Evolutionary conservation across 1,140 invertebrate genomes (phyloP), one percentile per base, ranked within the genome.

Genomic region (Bombus difficillimus): DNA sequence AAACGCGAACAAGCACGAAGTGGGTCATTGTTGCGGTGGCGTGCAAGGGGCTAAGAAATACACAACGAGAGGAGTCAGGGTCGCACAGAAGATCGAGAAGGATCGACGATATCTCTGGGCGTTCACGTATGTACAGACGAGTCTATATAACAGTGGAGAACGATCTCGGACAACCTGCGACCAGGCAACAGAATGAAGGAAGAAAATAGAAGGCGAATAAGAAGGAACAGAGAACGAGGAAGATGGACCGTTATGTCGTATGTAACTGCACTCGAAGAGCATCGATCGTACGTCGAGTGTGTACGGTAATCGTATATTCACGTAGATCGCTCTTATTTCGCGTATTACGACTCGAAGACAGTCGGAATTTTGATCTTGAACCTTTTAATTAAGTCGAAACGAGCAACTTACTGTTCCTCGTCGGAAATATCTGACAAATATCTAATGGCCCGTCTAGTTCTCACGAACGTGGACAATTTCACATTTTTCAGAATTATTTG

Each of bases 291-390:
- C 68, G 86, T 71, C 53, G 47, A 81, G 82, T 39, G 85, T 78
- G 76, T 81, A 68, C 37, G 37, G 74, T 87, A 91, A 91, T 91
- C 83, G 88, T 64, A 90, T 91, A 88, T 85, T 81, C 88, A 88
- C 83, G 86, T 74, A 74, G 43, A 90, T 87, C 87, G 53, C 39
- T 57, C 68, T 73, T 57, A 64, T 62, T 81, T 53, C 62, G 41
- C 25, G 34, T 15, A 34, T 15, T 25, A 37, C 15, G 13, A 15
- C 47, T 59, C 10, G 6, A 28, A 71, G 37, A 37, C 47, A 71
- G 18, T 37, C 18, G 25, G 71, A 83, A 71, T 59, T 57, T 69
- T 28, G 64, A 59, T 69, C 64, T 8, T 6, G 5, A 37, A 5
- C 1, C 5, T 22, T 53, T 53, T 53, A 53, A 53, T 53, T 53